These are phyloP conservation scores for Palythoa heliodiscus DNA, from an alignment of 92 coral and sea anemone species.

Conservation along the genomic window DNA sequence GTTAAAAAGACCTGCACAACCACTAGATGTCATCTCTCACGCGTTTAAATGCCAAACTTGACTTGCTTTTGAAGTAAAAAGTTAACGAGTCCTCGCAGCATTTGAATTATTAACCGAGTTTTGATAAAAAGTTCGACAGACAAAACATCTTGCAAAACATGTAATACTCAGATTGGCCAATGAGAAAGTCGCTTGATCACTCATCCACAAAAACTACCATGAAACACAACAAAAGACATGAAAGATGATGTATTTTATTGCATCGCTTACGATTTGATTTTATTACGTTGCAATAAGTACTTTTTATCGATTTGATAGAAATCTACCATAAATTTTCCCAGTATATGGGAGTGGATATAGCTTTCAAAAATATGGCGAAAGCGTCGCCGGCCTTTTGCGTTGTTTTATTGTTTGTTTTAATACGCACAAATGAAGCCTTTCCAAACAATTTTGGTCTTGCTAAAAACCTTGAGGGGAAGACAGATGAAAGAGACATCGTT, in stretches of 20 bases:
- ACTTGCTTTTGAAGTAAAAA: conserved; percentile 11
- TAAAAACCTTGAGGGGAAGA: not conserved
- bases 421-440: conserved; percentile 24
- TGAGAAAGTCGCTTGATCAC: conserved; percentile 6
- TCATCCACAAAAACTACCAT: conserved; percentile 42
- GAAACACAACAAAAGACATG: conserved; percentile 34
- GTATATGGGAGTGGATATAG: not conserved
- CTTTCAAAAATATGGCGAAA: conserved; percentile 17
- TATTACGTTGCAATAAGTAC: not conserved
- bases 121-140: conserved; percentile 18
- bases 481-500: not conserved
- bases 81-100: not conserved
- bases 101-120: conserved; percentile 20
- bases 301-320: not conserved
- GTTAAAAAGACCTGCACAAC: not conserved
- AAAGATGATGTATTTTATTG: conserved; percentile 20
- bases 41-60: not conserved
- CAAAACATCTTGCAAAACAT: conserved; percentile 35
- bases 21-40: not conserved
- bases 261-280: conserved; percentile 20
- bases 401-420: conserved; percentile 1
- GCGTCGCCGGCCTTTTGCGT: not conserved
- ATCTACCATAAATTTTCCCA: not conserved
- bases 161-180: conserved; percentile 27
- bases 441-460: conserved; percentile 13